Evolutionary conservation across 2,888 invertebrate species (phyloP), one percentile per base, ranked within the genome.

Genomic region (Papilio gigon): DNA sequence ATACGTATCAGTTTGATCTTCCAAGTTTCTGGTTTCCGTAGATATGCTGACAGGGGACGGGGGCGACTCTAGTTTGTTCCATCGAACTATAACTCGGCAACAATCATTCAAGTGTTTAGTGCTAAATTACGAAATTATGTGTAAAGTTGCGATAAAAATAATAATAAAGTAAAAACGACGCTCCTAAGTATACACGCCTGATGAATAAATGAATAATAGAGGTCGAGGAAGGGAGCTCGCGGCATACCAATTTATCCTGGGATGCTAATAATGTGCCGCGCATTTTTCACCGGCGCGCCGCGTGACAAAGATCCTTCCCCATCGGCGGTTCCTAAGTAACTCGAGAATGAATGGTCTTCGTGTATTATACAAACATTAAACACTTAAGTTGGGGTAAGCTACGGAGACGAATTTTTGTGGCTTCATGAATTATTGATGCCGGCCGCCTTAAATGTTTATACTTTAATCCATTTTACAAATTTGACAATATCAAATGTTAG

Each of bases 121-220:
- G 30, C 68, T 64, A 71, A 71, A 72, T 73, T 71, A 56, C 72
- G 74, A 78, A 78, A 75, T 79, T 81, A 79, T 77, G 80, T 75
- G 82, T 76, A 76, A 83, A 81, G 82, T 77, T 77, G 75, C 74
- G 76, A 68, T 53, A 67, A 68, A 65, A 71, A 70, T 71, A 71
- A 75, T 74, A 77, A 71, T 72, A 75, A 73, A 75, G 74, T 73
- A 75, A 76, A 76, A 73, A 77, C 74, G 74, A 67, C 71, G 67
- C 70, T 71, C 77, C 78, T 81, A 80, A 82, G 84, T 83, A 85
- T 83, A 85, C 79, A 82, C 83, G 80, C 80, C 80, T 84, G 84
- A 89, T 90, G 89, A 89, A 88, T 89, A 90, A 90, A 90, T 90
- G 90, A 90, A 87, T 88, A 89, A 90, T 89, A 82, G 81, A 86